Conservation (phyloP, 2,797 vertebrate species). For the Rhadinocentrus ornatus region DNA sequence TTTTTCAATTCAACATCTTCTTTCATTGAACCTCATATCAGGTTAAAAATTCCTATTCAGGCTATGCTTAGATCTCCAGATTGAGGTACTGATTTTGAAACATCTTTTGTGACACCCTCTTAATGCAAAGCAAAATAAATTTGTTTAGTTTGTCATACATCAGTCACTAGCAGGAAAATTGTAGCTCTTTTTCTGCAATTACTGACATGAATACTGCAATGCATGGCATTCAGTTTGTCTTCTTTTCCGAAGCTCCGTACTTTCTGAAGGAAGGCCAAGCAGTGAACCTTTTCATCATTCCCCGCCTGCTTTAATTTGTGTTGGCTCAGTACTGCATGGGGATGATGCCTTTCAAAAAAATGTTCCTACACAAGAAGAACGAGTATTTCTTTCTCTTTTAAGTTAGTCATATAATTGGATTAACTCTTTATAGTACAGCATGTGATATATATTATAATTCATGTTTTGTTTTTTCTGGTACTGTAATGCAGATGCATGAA, state of each 20-base stretch:
- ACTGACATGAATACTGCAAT: constrained; percentile 53
- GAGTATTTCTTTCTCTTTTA: constrained; percentile 39
- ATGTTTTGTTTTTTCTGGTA: neutral
- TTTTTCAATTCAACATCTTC: constrained; percentile 1
- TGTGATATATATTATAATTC: neutral
- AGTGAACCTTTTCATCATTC: constrained; percentile 62
- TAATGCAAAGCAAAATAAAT: constrained; percentile 49
- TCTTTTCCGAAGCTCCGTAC: constrained; percentile 69
- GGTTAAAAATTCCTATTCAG: constrained; percentile 36
- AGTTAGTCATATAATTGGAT: constrained; percentile 42
- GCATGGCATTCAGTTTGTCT: constrained; percentile 69
- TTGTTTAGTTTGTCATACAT: constrained; percentile 46
- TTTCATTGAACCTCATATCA: neutral
- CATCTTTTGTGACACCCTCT: constrained; percentile 54
- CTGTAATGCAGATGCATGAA: no score
- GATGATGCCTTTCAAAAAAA: constrained; percentile 66
- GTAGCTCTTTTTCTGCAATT: constrained; percentile 70
- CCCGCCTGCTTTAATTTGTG: constrained; percentile 56
- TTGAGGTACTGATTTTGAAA: constrained; percentile 45
- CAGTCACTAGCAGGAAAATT: constrained; percentile 47
- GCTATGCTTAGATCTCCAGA: constrained; percentile 29
- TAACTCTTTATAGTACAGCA: neutral
- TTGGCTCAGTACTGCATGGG: constrained; percentile 52
- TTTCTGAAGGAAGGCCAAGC: constrained; percentile 74
- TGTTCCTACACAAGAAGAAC: constrained; percentile 28